phyloP scores from a whole-genome alignment of 2,113 vertebrate species.

The Thunnus thynnus region DNA sequence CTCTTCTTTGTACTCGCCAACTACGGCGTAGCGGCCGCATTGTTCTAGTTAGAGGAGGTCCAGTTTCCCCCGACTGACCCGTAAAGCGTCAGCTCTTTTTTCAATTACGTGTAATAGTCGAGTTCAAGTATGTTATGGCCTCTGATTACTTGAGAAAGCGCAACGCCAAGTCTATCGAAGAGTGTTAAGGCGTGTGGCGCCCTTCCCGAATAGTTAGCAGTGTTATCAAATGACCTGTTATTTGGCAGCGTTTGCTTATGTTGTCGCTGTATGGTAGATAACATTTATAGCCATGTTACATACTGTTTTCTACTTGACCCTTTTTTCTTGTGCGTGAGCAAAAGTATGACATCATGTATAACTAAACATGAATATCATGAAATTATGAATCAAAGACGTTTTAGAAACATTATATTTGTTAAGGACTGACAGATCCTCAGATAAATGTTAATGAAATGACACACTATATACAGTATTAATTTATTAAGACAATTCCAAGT shows the following conservation, averaged over 20 bases:
- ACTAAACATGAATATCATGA: not conserved
- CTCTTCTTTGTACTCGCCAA: constrained; percentile 59
- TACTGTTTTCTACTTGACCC: not conserved
- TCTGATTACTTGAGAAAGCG: not conserved
- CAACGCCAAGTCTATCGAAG: not conserved
- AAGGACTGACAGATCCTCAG: not conserved
- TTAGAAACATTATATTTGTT: not conserved
- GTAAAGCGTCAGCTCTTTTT: not conserved
- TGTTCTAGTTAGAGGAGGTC: not conserved
- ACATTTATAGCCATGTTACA: constrained; percentile 17
- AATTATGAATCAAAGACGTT: not conserved
- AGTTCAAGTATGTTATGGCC: not conserved
- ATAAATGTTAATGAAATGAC: too few species aligned
- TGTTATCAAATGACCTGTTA: constrained; percentile 55
- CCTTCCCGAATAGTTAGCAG: not conserved
- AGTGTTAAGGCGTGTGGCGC: constrained; percentile 29
- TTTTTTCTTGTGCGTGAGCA: not conserved
- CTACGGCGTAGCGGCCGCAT: constrained; percentile 32
- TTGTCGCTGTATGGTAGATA: not conserved
- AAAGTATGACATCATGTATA: not conserved
- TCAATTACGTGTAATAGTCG: not conserved
- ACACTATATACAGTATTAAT: not conserved
- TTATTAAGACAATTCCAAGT: not conserved
- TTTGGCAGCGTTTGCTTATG: constrained; percentile 26
- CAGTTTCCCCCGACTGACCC: not conserved